These are phyloP conservation scores for Scolanthus callimorphus DNA, from an alignment of 92 coral and sea anemone species.

Conservation along the genomic window DNA sequence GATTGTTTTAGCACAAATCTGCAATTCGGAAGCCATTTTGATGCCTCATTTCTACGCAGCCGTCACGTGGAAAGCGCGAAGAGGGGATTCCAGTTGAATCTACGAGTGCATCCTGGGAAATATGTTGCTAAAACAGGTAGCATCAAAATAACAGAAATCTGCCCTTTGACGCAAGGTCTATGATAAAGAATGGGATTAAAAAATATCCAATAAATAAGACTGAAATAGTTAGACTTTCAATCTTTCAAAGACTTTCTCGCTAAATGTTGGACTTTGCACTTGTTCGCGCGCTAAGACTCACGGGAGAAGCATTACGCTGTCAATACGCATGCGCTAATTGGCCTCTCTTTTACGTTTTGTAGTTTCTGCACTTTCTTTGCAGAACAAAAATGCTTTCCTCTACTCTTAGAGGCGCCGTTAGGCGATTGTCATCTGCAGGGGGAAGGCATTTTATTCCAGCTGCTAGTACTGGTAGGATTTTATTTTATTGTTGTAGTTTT, in stretches of 20 bases:
- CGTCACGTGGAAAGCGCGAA: neutral
- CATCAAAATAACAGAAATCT: no score
- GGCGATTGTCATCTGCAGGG: constrained; percentile 43
- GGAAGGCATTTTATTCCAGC: constrained; percentile 57
- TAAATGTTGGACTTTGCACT: neutral
- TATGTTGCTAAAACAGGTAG: no score
- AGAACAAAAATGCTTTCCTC: constrained; percentile 69
- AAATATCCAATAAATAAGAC: no score
- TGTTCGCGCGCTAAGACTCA: neutral
- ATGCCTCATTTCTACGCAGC: neutral
- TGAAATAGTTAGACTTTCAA: no score
- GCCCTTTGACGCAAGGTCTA: no score
- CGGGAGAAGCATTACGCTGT: constrained; percentile 44
- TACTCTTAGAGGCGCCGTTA: constrained; percentile 58
- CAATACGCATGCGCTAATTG: constrained; percentile 78
- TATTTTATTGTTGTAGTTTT: neutral
- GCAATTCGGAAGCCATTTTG: no score
- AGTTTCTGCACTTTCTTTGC: neutral
- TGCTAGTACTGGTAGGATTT: constrained; percentile 43
- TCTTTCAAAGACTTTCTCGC: no score
- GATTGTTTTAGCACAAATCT: constrained; percentile 40
- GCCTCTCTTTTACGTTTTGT: neutral
- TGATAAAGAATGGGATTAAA: no score
- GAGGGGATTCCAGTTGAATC: no score
- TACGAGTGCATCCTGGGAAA: no score